These are phyloP conservation scores for Drosophila serrata DNA, from an alignment of 1,140 invertebrate genomes.

Conservation along the genomic window DNA sequence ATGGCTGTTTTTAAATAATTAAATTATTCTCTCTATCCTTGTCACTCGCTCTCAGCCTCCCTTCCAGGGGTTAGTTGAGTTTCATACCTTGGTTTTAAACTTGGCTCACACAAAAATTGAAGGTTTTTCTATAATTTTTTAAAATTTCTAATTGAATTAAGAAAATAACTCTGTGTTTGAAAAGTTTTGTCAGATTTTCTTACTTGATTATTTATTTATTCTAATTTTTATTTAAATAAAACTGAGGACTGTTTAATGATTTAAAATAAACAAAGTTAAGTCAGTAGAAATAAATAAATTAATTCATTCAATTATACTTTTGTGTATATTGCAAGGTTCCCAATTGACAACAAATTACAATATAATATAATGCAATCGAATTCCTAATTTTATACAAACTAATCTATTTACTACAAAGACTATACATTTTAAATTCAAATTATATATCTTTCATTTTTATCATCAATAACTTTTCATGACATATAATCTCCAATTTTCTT, in stretches of 20 bases:
- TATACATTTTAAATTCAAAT: constrained; percentile 15
- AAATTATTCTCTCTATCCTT: neutral
- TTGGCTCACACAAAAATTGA: too few relatives aligned
- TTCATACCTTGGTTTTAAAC: neutral
- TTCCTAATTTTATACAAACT: neutral
- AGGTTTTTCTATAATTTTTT: too few relatives aligned
- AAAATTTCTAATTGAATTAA: too few relatives aligned
- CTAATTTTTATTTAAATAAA: neutral
- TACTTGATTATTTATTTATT: neutral
- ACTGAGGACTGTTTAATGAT: neutral
- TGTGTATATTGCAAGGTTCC: neutral
- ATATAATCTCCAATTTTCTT: neutral
- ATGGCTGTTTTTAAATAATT: neutral
- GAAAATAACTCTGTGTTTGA: too few relatives aligned
- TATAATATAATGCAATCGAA: neutral
- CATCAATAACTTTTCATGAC: neutral
- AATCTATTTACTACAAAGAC: neutral
- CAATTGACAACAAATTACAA: neutral
- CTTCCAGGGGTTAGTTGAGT: neutral
- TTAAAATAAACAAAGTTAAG: neutral
- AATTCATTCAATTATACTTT: neutral
- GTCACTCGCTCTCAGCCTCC: neutral
- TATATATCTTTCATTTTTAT: neutral
- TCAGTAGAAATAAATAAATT: neutral
- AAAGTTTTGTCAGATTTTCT: too few relatives aligned